Evolutionary conservation across 1,140 invertebrate genomes (phyloP), one percentile per base, ranked within the genome.

Genomic region (Charaxes varanes): DNA sequence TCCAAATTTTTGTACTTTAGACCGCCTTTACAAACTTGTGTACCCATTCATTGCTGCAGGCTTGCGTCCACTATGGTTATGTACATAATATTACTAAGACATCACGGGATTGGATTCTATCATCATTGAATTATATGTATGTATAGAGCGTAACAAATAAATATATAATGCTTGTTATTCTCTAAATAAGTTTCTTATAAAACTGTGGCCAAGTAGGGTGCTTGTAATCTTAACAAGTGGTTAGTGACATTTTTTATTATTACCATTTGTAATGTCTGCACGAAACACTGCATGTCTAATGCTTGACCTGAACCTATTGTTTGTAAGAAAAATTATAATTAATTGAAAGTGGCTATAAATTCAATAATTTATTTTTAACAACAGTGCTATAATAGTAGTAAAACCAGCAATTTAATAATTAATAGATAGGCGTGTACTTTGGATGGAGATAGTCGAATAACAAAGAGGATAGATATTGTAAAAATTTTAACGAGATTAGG

Each of bases 51-150:
- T 26, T 34, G 38, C 22, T 60, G 41, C 64, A 69, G 46, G 69
- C 69, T 67, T 71, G 49, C 67, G 61, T 77, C 67, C 69, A 65
- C 35, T 76, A 64, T 52, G 22, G 27, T 35, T 18, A 42, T 31
- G 34, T 45, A 44, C 21, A 32, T 45, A 36, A 32, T 37, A 22
- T 28, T 40, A 18, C 19, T 31, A 30, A 38, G 24, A 30, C 12
- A n/a, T 16, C 3, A 18, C 15, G 12, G 3, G 6, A 35, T 7
- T 18, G 16, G 15, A 30, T 19, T 19, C 15, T 26, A 15, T 12
- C 13, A 32, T 17, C 26, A 23, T 6, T 31, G n/a, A 2, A 22
- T 23, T 8, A n/a, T 34, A 34, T 22, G 8, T 38, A 28, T 28
- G n/a, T 28, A 19, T 38, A 19, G 28, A 17, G n/a, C 18, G 14